A percentile compares a stretch with the other conserved stretches of the same genome.
Conservation (phyloP, 2,888 invertebrate genomes). For the Catonia carolina region DNA sequence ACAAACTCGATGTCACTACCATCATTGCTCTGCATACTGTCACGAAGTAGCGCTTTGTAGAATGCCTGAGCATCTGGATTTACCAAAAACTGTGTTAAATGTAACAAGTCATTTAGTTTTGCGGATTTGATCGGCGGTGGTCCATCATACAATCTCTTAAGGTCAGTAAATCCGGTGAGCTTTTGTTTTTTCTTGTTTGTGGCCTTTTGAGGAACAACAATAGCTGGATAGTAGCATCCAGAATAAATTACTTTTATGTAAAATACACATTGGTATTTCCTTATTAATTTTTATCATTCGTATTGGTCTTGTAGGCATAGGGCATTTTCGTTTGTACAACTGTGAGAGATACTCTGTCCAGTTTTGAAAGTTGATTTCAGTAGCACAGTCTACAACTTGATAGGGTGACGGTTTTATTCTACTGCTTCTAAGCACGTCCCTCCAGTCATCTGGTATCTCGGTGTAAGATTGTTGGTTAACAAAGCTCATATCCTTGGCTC, state of each 20-base stretch:
- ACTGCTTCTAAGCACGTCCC: constrained; percentile 30
- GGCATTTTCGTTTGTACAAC: constrained; percentile 1
- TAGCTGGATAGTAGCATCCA: neutral
- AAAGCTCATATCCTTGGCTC: constrained; percentile 25
- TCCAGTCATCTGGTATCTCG: constrained; percentile 24
- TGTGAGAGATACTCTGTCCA: constrained; percentile 8
- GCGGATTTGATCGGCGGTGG: neutral
- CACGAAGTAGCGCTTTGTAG: constrained; percentile 3
- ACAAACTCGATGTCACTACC: constrained; percentile 11
- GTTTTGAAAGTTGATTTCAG: constrained; percentile 9
- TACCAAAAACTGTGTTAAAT: constrained; percentile 14
- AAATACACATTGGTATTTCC: neutral
- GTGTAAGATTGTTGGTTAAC: constrained; percentile 8
- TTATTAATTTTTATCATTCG: constrained; percentile 9
- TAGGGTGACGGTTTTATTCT: constrained; percentile 33
- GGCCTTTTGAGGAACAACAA: neutral
- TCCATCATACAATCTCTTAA: constrained; percentile 3
- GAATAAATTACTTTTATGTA: constrained; percentile 1
- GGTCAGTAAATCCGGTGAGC: neutral
- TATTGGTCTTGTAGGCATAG: constrained; percentile 12
- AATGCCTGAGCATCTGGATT: constrained; percentile 6
- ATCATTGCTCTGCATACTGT: constrained; percentile 10
- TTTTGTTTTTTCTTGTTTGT: constrained; percentile 2
- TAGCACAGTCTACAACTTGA: constrained; percentile 28
- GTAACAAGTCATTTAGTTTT: neutral